Evolutionary conservation across 2,797 vertebrate genomes (phyloP), one percentile per base, ranked within the genome.

Genomic region (Ataeniobius toweri): DNA sequence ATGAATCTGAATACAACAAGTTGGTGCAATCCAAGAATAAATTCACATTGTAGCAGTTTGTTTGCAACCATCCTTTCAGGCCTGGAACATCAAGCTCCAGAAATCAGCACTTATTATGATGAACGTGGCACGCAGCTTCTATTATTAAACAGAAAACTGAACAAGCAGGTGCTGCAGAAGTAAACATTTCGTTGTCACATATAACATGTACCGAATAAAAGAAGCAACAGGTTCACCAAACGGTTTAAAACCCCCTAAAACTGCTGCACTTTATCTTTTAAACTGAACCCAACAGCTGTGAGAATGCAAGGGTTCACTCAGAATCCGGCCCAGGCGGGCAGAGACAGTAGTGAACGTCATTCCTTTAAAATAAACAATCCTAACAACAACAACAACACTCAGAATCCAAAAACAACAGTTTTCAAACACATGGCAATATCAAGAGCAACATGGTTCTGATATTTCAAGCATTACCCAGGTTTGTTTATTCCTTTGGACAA

Each of bases 401-500:
- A 79, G 85, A 81, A 88, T 85, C 83, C 63, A 92, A 92, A 86
- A 91, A 88, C 84, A 89, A 90, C 76, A 85, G 74, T 88, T 84
- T 85, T 10, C 46, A 82, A 86, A 90, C 78, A 90, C 79, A 88
- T 88, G 77, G 91, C 84, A 82, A 86, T 82, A 88, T 91, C 83
- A 92, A 88, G 80, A 93, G 89, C 93, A 87, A 93, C 89, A 91
- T 88, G 85, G 90, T 93, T 95, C 92, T 96, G 86, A 83, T 90
- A 93, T 94, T 94, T 96, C 96, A 96, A 96, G 96, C 95, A 95
- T 96, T 94, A 96, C 88, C 96, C 96, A 96, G 96, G 95, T 96
- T 95, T 90, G 88, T 95, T 91, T 92, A 81, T 93, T 94, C 92
- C 94, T 94, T 94, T 94, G 93, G 92, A 94, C 87, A 92, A 93